Base-by-base conservation (phyloP, 2,888 invertebrate species). In the Smittia aterrima region DNA sequence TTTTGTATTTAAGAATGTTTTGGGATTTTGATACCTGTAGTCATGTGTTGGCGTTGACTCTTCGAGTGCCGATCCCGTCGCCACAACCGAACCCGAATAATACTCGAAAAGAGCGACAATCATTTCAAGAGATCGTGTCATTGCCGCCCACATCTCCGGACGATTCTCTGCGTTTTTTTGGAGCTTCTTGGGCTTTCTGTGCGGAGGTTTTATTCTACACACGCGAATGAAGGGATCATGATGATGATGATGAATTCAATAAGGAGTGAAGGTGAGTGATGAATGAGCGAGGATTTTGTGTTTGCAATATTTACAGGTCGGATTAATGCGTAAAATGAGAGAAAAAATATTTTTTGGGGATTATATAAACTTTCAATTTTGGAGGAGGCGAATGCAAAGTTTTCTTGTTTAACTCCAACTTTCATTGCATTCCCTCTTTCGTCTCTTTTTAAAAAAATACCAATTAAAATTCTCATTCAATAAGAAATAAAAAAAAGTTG, bases 31-130 rank as follows among this genome's bases (percentile, higher is more conserved):
- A 58, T 64, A 64, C 64, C 64, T 64, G 64, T 64, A 20, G 64
- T 64, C 64, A 16, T 64, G 64, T 38, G 72, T 24, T 72, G 72
- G 40, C 54, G 72, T 54, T 72, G 53, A 54, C 62, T 72, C 72
- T 62, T 64, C 38, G 9, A 64, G 53, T 16, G 67, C 64, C 74
- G 66, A 58, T 11, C 27, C 24, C 25, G 74, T 62, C 64, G 47
- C 11, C 27, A 27, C 74, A 1, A 74, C 74, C 38, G 89, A 89
- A 79, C 89, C 87, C 75, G 90, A 88, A 84, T 92, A 92, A 82
- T 91, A 92, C 82, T 92, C 92, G 86, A 92, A 90, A 86, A 92
- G 90, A 73, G 91, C 91, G 77, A 91, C 91, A 80, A 92, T 86
- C 80, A 92, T 90, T 85, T 92, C 92, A 82, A 92, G 87, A 76